phyloP scores from a whole-genome alignment of 2,797 vertebrate species.

The Podarcis lilfordi region DNA sequence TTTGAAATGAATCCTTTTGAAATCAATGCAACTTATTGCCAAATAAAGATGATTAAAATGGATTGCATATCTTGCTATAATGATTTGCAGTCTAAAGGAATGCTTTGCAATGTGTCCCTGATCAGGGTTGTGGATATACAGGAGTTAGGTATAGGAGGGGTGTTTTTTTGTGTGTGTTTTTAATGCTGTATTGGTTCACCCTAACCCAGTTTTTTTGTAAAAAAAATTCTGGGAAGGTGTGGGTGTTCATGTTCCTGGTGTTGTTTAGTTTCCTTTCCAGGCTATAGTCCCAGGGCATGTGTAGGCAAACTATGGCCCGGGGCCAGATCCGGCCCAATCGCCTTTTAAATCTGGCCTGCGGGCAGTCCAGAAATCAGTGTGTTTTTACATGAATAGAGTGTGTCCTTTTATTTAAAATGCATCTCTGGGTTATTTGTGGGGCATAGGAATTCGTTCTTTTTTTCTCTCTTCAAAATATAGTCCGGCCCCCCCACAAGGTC shows the following conservation, averaged over 20 bases:
- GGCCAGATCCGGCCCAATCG: no score
- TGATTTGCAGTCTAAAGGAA: slow-evolving; percentile 1
- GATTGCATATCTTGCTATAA: neutral
- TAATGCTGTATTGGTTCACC: neutral
- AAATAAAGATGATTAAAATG: neutral
- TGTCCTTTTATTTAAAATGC: no score
- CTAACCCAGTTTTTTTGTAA: neutral
- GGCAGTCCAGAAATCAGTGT: no score
- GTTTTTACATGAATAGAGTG: no score
- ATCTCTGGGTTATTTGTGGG: no score
- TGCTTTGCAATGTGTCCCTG: neutral
- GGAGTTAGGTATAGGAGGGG: neutral
- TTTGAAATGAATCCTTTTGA: neutral
- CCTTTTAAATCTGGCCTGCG: no score
- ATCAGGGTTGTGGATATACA: slow-evolving; percentile 24
- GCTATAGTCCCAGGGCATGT: neutral
- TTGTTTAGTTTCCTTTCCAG: neutral
- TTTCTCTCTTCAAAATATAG: no score
- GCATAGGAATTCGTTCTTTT: no score
- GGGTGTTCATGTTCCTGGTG: neutral
- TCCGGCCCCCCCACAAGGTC: no score
- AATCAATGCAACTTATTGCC: neutral
- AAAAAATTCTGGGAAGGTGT: neutral
- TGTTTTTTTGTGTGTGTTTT: neutral
- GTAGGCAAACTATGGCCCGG: no score